A percentile compares a stretch with the other conserved stretches of the same genome.
Conservation (phyloP, 2,888 invertebrate species). For the Mythimna loreyi region DNA sequence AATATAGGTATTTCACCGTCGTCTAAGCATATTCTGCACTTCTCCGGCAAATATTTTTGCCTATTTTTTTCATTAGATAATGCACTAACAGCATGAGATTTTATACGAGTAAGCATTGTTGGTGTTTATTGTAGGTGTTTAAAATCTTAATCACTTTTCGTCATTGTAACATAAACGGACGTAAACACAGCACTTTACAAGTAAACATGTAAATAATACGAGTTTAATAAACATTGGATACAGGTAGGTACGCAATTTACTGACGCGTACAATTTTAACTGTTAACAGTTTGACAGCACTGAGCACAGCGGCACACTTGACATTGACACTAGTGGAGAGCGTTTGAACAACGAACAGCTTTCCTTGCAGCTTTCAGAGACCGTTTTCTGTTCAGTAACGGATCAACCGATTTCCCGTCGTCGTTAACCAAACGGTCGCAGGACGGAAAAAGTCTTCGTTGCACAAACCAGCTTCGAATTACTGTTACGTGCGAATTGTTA, state of each 20-base stretch:
- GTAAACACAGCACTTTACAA: neutral
- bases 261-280: neutral
- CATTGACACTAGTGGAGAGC: no score
- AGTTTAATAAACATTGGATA: neutral
- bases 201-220: constrained; percentile 1
- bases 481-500: no score
- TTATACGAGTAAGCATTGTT: constrained; percentile 42
- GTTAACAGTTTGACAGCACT: no score
- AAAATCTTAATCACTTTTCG: neutral
- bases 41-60: constrained; percentile 27
- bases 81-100: constrained; percentile 13
- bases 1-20: constrained; percentile 66
- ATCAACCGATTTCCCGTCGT: no score
- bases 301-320: no score
- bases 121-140: neutral
- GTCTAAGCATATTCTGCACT: constrained; percentile 66
- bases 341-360: no score
- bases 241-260: neutral
- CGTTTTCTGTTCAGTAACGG: no score
- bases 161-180: neutral
- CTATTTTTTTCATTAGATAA: neutral
- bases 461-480: no score
- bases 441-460: no score
- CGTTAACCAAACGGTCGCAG: no score
- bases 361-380: no score